Base-by-base conservation (phyloP, 37 sponge, comb jelly and placozoan species). In the Bolinopsis microptera region DNA sequence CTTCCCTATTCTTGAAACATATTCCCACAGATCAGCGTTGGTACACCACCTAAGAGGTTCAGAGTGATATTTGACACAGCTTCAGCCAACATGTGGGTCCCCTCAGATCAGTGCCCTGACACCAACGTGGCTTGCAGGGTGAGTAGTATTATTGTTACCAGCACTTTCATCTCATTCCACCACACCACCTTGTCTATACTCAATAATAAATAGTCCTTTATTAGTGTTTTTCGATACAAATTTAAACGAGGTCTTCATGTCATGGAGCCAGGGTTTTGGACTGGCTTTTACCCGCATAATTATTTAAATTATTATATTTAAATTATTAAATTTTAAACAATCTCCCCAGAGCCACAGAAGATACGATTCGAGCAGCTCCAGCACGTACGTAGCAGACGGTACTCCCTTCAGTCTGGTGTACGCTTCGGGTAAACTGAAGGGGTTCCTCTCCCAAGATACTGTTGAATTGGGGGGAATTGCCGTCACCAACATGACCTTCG, bases 41-140 rank as follows among this genome's bases (percentile, higher is more conserved):
- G 75, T 3, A 72, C 75, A n/a, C 75, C 75, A 30, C 31, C 31
- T 21, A n/a, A 72, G 75, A 72, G 75, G 26, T 72, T 72, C 26
- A 8, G 75, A 72, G 75, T 72, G 26, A n/a, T 72, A n/a, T 72
- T 72, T n/a, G 75, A 72, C 75, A 30, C 75, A n/a, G 75, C 31
- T 21, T 72, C 75, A 30, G 75, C 75, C 18, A 72, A 72, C 31
- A 8, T 72, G 26, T 72, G 75, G 75, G 75, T 72, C 3, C 75
- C 75, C 26, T 72, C 75, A 5, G 75, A 72, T 3, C 27, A 72
- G 75, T 72, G 75, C 31, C 75, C 75, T 28, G 31, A n/a, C 5
- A 72, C 75, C 75, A 72, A 72, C 31, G 31, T n/a, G 26, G 75
- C 75, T 30, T 72, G 75, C 31, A 8, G 31, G 75, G 75, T 72